Evolutionary conservation across 2,113 vertebrate species (phyloP).

Genomic region (Carassius auratus): DNA sequence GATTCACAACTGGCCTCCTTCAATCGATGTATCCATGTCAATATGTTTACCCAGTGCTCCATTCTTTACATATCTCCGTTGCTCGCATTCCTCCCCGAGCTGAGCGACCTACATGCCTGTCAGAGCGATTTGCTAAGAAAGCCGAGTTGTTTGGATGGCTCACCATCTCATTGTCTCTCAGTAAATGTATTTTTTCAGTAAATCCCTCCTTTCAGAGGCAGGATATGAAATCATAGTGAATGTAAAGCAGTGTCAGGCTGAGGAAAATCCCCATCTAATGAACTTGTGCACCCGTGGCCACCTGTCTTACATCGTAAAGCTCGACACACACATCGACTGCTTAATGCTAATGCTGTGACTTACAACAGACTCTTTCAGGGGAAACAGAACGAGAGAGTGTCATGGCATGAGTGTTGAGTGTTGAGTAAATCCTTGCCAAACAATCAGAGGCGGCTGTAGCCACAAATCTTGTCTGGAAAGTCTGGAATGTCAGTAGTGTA

Average conservation of each 20-base stretch:
- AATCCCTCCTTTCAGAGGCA: slow-evolving; percentile 59
- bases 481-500: background rate
- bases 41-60: slow-evolving; percentile 67
- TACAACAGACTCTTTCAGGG: slow-evolving; percentile 23
- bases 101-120: background rate
- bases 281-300: slow-evolving; percentile 61
- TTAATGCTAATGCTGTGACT: slow-evolving; percentile 30
- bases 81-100: background rate
- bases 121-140: slow-evolving; percentile 2
- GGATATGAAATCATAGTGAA: slow-evolving; percentile 69
- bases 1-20: slow-evolving; percentile 1
- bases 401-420: slow-evolving; percentile 7
- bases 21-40: slow-evolving; percentile 62
- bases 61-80: slow-evolving; percentile 45
- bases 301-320: slow-evolving; percentile 47
- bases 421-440: slow-evolving; percentile 11
- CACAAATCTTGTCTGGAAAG: slow-evolving; percentile 1
- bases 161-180: slow-evolving; percentile 24
- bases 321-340: background rate
- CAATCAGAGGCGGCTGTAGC: background rate
- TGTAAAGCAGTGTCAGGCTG: slow-evolving; percentile 60
- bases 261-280: slow-evolving; percentile 71
- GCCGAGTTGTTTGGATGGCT: slow-evolving; percentile 7
- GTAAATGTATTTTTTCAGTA: slow-evolving; percentile 55
- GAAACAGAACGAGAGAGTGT: slow-evolving; percentile 2